Evolutionary conservation across 2,888 invertebrate genomes (phyloP), one percentile per base, ranked within the genome.

Genomic region (Temnothorax unifasciatus): DNA sequence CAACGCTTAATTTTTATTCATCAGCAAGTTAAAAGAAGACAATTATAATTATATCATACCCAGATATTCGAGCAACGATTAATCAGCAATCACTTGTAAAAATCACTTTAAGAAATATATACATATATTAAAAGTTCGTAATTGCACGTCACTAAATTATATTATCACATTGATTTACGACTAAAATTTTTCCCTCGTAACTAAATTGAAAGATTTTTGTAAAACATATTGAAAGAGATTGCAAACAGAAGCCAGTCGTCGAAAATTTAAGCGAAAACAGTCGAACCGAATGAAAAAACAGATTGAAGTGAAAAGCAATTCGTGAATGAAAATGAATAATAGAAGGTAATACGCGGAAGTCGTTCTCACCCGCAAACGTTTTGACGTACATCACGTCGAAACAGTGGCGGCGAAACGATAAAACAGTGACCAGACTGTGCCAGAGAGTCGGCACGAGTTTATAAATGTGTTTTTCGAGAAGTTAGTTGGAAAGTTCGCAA

Each of bases 381-480:
- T 76, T 61, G 68, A 74, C 63, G 82, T 82, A 77, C 81, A 59
- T 85, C 81, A 69, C 73, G 52, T 29, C 52, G 85, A 66, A 74
- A 47, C 74, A 29, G 44, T 83, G 83, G 73, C 71, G 68, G 75
- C 64, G 29, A 75, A 66, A 57, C 66, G 59, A 15, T 73, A 21
- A 68, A 77, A 66, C 61, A 52, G 73, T 75, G 73, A 66, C 29
- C 63, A 21, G 29, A 50, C 25, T 75, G 44, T 38, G 44, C 44
- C 44, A 25, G 18, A 34, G 25, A 68, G 44, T 47, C 71, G 44
- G 57, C 73, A 74, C 64, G 82, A 81, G 83, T 85, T 79, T 83
- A 76, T 84, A 86, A 88, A 89, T 85, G 86, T 85, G 82, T 89
- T 85, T 89, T 85, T 83, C 64, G 61, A 82, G 71, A 88, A 89